A percentile compares a stretch with the other conserved stretches of the same genome.
phyloP scores from a whole-genome alignment of 2,797 vertebrate genomes.

The Antennarius maculatus region DNA sequence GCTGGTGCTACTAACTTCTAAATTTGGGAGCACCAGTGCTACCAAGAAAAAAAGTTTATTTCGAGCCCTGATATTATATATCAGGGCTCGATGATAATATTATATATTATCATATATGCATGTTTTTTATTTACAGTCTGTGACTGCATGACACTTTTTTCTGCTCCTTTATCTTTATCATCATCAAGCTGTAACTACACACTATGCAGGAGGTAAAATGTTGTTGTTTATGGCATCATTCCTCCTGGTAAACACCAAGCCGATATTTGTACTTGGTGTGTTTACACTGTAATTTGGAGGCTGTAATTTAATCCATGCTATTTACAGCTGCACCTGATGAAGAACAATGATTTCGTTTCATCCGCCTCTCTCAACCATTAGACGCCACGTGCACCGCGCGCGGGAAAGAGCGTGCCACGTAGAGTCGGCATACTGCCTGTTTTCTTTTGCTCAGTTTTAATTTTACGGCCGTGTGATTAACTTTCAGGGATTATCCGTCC shows the following conservation, averaged over 20 bases:
- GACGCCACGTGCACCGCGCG: not conserved
- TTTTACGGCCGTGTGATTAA: conserved; percentile 68
- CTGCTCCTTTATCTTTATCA: not conserved
- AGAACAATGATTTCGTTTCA: conserved; percentile 1
- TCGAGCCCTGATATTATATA: too few relatives aligned
- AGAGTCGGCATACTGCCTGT: conserved; percentile 49
- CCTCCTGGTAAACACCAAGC: not conserved
- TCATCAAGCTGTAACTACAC: not conserved
- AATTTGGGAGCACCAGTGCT: too few relatives aligned
- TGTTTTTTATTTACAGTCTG: too few relatives aligned
- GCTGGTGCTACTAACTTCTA: too few relatives aligned
- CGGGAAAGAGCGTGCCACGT: conserved; percentile 4
- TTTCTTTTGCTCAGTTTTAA: conserved; percentile 50
- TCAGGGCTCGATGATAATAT: too few relatives aligned
- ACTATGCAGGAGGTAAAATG: not conserved
- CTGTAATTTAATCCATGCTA: not conserved
- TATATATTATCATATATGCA: too few relatives aligned
- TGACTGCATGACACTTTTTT: not conserved
- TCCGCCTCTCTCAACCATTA: not conserved
- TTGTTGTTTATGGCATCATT: not conserved
- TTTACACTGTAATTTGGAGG: conserved; percentile 2
- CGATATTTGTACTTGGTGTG: not conserved
- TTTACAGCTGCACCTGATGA: conserved; percentile 1
- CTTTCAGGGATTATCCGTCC: conserved; percentile 65
- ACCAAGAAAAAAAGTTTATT: too few relatives aligned